A percentile compares a stretch with the other conserved stretches of the same genome.
These are phyloP conservation scores for human DNA, from an alignment of 2,113 vertebrate species.

Conservation along the genomic window GRCh38 chr1:24169501-24170000, in stretches of 20 bases:
- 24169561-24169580: slow-evolving; percentile 73
- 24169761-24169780: neutral
- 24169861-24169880: neutral
- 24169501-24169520: slow-evolving; percentile 59
- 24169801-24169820: neutral
- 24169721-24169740: neutral
- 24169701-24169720: neutral
- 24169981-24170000: neutral
- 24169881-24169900: neutral
- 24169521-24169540: slow-evolving; percentile 83
- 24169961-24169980: neutral
- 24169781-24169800: neutral
- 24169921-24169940: neutral
- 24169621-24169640: neutral
- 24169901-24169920: accelerated
- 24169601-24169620: slow-evolving; percentile 57
- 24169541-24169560: slow-evolving; percentile 40
- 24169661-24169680: neutral
- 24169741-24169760: neutral
- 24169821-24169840: neutral
- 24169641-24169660: neutral
- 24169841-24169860: too few relatives aligned
- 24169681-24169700: neutral
- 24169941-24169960: neutral
- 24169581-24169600: slow-evolving; percentile 20